These are phyloP conservation scores for Athrips mouffetella DNA, from an alignment of 2,888 invertebrate species.

Conservation along the genomic window DNA sequence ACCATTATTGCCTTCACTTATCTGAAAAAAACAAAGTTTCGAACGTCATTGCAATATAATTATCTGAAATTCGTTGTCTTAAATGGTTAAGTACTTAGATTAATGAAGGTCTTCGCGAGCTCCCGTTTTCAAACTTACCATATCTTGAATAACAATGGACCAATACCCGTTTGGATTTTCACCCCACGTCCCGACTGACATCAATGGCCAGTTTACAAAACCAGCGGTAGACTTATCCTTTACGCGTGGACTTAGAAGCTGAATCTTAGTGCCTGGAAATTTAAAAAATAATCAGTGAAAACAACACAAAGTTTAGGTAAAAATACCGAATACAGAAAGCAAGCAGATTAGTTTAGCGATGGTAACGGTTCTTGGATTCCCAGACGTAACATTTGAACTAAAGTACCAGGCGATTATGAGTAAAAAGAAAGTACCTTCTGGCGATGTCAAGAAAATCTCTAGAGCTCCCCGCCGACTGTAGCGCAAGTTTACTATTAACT, in stretches of 20 bases:
- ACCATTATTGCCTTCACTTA: constrained; percentile 74
- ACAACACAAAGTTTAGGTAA: too few relatives aligned
- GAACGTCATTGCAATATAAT: too few relatives aligned
- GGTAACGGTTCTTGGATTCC: constrained; percentile 18
- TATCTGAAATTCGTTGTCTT: too few relatives aligned
- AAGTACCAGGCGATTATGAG: constrained; percentile 38
- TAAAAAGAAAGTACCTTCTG: constrained; percentile 77
- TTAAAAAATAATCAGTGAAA: background rate
- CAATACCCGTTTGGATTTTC: constrained; percentile 86
- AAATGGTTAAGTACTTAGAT: too few relatives aligned
- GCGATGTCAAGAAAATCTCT: constrained; percentile 85
- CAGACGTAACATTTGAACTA: constrained; percentile 32
- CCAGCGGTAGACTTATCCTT: constrained; percentile 84
- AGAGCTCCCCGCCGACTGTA: constrained; percentile 87
- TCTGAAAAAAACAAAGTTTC: constrained; percentile 44
- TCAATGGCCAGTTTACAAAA: constrained; percentile 90
- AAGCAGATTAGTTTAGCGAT: background rate
- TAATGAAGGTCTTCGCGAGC: too few relatives aligned
- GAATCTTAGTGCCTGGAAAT: constrained; percentile 81
- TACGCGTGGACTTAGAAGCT: constrained; percentile 83
- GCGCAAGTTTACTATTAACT: constrained; percentile 83
- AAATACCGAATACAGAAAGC: too few relatives aligned
- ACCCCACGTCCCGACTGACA: constrained; percentile 95
- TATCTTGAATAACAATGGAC: constrained; percentile 71
- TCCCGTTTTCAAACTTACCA: constrained; percentile 52